These are phyloP conservation scores for Notospermus geniculatus DNA, from an alignment of 1,140 invertebrate species.

Conservation along the genomic window DNA sequence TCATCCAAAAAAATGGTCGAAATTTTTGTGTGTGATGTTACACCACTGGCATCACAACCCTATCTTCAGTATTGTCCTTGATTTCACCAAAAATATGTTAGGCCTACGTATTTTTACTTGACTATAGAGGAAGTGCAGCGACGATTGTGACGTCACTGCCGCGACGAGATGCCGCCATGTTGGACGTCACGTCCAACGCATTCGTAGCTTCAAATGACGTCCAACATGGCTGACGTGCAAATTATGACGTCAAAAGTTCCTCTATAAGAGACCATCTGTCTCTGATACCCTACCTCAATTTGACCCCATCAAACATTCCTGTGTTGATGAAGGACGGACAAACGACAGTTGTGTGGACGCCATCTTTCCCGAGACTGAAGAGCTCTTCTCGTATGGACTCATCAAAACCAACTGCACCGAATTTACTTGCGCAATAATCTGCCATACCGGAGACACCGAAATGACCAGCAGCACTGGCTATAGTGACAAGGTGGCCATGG, in stretches of 20 bases:
- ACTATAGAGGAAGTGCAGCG: too few species aligned
- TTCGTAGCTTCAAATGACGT: too few species aligned
- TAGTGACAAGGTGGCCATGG: conserved; percentile 91
- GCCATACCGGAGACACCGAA: conserved; percentile 73
- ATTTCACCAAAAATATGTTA: neutral
- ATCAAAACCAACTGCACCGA: conserved; percentile 86
- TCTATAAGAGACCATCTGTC: neutral
- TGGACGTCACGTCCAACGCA: too few species aligned
- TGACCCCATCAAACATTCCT: conserved; percentile 88
- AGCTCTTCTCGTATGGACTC: conserved; percentile 64
- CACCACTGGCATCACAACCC: too few species aligned
- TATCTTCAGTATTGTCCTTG: too few species aligned
- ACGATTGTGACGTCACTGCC: too few species aligned
- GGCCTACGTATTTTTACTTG: neutral
- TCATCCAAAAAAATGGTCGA: too few species aligned
- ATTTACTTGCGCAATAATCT: conserved; percentile 84
- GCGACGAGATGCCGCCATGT: too few species aligned
- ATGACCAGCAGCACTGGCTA: conserved; percentile 85
- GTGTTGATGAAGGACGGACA: conserved; percentile 93
- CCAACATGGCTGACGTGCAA: too few species aligned
- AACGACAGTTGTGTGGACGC: conserved; percentile 81
- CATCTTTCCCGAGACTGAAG: conserved; percentile 43
- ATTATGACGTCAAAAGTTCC: too few species aligned
- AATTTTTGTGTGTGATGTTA: too few species aligned
- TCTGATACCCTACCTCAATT: conserved; percentile 47